Conservation (phyloP, 2,113 vertebrate genomes). For the human region DNA sequence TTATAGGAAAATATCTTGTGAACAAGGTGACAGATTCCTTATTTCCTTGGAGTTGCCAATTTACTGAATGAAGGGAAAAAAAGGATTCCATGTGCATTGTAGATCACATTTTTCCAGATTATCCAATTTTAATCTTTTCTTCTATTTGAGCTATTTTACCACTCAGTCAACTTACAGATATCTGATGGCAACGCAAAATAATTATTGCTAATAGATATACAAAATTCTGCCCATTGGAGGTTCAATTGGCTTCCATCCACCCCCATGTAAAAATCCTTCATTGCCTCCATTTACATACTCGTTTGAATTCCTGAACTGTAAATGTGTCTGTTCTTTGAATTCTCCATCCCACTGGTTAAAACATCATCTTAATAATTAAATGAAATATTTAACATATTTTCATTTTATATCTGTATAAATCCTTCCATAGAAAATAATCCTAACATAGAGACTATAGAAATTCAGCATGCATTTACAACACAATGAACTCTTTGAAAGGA, state of each 20-base stretch:
- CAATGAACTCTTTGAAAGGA: neutral
- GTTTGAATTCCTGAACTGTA: neutral
- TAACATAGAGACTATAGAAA: neutral
- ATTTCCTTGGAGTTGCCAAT: neutral
- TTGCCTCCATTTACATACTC: neutral
- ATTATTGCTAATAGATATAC: neutral
- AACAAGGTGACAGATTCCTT: neutral
- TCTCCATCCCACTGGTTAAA: neutral
- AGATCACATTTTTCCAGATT: neutral
- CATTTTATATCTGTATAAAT: neutral
- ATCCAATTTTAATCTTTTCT: neutral
- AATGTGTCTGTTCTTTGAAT: neutral
- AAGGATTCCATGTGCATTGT: neutral
- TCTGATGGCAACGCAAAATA: neutral
- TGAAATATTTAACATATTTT: neutral
- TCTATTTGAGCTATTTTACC: neutral
- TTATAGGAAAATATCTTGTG: neutral
- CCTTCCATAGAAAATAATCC: neutral
- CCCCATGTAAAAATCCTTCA: neutral
- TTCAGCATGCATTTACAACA: neutral
- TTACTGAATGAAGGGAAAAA: neutral
- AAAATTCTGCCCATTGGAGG: neutral
- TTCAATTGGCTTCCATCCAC: neutral
- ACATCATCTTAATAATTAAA: neutral
- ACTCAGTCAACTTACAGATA: neutral